phyloP scores from a whole-genome alignment of 2,888 invertebrate species.

The Drepana falcataria region DNA sequence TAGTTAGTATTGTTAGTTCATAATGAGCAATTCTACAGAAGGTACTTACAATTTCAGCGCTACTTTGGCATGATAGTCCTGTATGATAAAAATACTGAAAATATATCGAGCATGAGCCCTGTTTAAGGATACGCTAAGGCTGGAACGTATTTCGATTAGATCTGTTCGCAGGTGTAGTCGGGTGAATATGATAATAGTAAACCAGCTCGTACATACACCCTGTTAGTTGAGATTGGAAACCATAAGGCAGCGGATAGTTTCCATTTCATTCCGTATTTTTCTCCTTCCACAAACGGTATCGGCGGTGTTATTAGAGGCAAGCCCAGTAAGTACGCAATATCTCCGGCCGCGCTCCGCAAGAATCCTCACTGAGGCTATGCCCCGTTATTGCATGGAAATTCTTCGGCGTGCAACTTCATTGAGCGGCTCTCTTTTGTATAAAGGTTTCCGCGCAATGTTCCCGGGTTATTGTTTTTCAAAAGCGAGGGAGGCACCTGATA shows the following conservation, averaged over 20 bases:
- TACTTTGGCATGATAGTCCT: too few relatives aligned
- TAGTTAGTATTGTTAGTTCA: too few relatives aligned
- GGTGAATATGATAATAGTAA: constrained; percentile 39
- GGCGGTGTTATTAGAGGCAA: constrained; percentile 72
- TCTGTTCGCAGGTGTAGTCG: background rate
- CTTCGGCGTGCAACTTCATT: constrained; percentile 75
- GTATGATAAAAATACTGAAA: too few relatives aligned
- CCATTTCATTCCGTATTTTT: constrained; percentile 71
- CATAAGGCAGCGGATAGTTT: constrained; percentile 60
- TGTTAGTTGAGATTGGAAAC: constrained; percentile 60
- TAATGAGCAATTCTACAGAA: too few relatives aligned
- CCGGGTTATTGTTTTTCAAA: constrained; percentile 75
- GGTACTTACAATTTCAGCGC: too few relatives aligned
- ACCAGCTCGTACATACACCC: constrained; percentile 34
- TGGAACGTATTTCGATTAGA: background rate
- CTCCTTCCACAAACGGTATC: constrained; percentile 66
- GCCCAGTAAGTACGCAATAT: constrained; percentile 76
- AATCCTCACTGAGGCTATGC: constrained; percentile 54
- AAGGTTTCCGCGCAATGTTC: constrained; percentile 67
- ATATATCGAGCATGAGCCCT: too few relatives aligned
- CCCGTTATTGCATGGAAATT: constrained; percentile 77
- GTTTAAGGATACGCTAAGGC: too few relatives aligned
- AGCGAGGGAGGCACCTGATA: constrained; percentile 60
- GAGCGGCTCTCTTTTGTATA: constrained; percentile 69
- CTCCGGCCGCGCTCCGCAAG: constrained; percentile 56